These are phyloP conservation scores for Leptinotarsa rubiginosa DNA, from an alignment of 2,888 invertebrate genomes.

Conservation along the genomic window DNA sequence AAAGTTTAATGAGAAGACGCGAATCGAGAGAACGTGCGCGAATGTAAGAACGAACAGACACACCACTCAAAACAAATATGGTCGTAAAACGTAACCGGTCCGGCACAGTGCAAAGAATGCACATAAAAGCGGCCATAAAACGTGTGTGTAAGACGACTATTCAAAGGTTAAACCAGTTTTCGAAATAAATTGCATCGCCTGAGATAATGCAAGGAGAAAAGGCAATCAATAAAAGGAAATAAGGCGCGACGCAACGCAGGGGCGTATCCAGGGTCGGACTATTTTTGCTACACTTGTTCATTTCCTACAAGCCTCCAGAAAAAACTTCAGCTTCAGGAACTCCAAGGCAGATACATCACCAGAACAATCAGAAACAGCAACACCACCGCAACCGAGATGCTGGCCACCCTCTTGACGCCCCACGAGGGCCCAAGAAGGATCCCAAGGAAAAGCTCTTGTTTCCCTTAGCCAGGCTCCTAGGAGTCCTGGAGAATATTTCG, in stretches of 20 bases:
- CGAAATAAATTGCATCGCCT: conserved; percentile 32
- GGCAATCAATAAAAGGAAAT: conserved; percentile 36
- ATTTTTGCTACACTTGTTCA: no score
- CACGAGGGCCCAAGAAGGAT: no score
- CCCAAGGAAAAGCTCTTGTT: no score
- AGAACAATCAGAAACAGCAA: no score
- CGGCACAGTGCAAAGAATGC: conserved; percentile 27
- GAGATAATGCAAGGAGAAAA: conserved; percentile 36
- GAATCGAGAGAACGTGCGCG: not conserved
- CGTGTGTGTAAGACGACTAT: conserved; percentile 36
- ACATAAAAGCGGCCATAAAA: conserved; percentile 37
- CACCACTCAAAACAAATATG: conserved; percentile 32
- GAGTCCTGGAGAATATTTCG: no score
- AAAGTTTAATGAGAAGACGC: conserved; percentile 7
- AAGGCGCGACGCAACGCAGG: not conserved
- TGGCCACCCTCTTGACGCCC: no score
- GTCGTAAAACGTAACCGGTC: conserved; percentile 34
- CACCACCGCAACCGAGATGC: no score
- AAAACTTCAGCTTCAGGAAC: no score
- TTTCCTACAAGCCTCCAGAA: no score
- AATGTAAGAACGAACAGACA: conserved; percentile 2
- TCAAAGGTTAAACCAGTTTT: conserved; percentile 38
- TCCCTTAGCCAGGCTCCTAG: no score
- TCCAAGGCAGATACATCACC: no score
- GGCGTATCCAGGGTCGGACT: not conserved